Percentiles rank a stretch among this genome's conserved stretches.
Conservation (phyloP, 2,888 invertebrate genomes). For the Plemyria rubiginata region DNA sequence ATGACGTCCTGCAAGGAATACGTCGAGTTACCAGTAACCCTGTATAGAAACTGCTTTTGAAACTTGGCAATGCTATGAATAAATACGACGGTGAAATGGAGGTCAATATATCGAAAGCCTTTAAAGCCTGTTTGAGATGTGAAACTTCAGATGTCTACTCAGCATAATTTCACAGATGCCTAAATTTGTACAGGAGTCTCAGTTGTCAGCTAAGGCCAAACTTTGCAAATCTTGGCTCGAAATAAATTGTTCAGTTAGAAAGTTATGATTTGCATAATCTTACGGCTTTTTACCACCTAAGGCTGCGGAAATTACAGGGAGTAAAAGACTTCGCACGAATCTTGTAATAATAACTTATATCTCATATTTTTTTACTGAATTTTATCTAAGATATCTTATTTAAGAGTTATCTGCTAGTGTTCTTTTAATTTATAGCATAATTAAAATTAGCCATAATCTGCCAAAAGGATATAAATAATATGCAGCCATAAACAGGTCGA, state of each 20-base stretch:
- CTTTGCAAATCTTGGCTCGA: constrained; percentile 32
- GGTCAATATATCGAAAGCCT: constrained; percentile 19
- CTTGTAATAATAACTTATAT: too few species aligned
- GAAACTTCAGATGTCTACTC: constrained; percentile 17
- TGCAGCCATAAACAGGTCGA: too few species aligned
- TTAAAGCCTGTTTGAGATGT: constrained; percentile 18
- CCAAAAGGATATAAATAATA: too few species aligned
- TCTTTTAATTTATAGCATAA: too few species aligned
- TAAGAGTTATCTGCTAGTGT: too few species aligned
- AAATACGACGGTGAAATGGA: constrained; percentile 10
- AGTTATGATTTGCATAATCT: constrained; percentile 60
- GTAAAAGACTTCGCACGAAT: neutral
- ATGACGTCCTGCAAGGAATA: too few species aligned
- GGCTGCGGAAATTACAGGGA: constrained; percentile 39
- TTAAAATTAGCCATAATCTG: too few species aligned
- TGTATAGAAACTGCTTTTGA: too few species aligned
- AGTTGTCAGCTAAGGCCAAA: constrained; percentile 25
- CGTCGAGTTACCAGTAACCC: too few species aligned
- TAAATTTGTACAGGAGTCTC: constrained; percentile 31
- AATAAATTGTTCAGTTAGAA: constrained; percentile 53
- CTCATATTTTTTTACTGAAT: neutral
- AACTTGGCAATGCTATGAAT: too few species aligned
- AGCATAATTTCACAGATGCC: constrained; percentile 36
- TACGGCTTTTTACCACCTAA: constrained; percentile 44
- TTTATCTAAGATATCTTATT: too few species aligned